Percentiles rank a stretch among this genome's conserved stretches.
Evolutionary conservation across 2,113 vertebrate species (phyloP).

Genomic region (Symphodus melops): DNA sequence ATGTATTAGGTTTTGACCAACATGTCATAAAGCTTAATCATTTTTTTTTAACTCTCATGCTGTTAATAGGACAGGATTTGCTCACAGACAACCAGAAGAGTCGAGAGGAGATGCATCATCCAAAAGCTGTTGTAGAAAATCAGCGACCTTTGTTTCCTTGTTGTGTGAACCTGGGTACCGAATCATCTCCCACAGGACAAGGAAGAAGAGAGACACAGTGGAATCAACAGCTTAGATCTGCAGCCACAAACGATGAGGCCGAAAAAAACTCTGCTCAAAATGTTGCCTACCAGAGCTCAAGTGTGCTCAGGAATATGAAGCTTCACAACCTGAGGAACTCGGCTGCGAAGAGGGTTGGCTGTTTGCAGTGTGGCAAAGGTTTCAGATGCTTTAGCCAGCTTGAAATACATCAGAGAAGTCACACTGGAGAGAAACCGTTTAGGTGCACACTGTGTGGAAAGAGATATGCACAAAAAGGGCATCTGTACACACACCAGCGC

Average conservation of each 20-base stretch:
- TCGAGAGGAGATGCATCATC: conserved; percentile 40
- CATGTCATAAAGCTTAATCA: not conserved
- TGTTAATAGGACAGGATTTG: conserved; percentile 58
- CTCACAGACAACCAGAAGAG: conserved; percentile 32
- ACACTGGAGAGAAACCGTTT: conserved; percentile 84
- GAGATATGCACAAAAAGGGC: conserved; percentile 82
- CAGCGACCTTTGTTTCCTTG: conserved; percentile 50
- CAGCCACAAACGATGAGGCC: conserved; percentile 28
- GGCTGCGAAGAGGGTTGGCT: conserved; percentile 75
- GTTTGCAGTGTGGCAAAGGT: conserved; percentile 80
- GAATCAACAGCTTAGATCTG: conserved; percentile 47
- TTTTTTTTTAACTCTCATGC: not conserved
- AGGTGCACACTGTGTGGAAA: conserved; percentile 82
- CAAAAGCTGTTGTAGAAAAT: conserved; percentile 28
- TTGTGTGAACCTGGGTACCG: conserved; percentile 38
- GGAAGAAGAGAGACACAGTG: conserved; percentile 45
- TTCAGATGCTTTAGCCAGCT: conserved; percentile 84
- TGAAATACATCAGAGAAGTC: conserved; percentile 84
- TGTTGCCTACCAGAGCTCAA: conserved; percentile 44
- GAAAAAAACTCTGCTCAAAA: conserved; percentile 51
- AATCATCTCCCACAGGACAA: conserved; percentile 25
- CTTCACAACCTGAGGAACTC: conserved; percentile 64
- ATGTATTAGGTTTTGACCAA: too few relatives aligned
- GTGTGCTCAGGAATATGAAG: conserved; percentile 60
- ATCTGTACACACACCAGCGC: conserved; percentile 84